Conservation (phyloP, 2,888 invertebrate genomes). For the Anodontia alba region DNA sequence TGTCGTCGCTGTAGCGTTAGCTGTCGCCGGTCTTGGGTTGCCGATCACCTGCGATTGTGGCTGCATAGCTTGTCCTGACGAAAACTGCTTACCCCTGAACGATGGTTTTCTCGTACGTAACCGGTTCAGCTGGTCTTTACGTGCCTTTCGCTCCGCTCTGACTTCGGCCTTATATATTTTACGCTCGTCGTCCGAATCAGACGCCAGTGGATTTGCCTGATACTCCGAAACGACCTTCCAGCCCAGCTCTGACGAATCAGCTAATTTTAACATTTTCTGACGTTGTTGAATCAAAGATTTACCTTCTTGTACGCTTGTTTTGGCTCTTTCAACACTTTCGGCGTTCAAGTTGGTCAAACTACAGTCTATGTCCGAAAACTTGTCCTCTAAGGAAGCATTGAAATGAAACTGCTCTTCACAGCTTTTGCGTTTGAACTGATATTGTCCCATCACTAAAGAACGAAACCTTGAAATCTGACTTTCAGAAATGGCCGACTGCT, state of each 20-base stretch:
- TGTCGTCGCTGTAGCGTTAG: background rate
- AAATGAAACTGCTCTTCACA: slow-evolving; percentile 13
- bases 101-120: background rate
- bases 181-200: background rate
- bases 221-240: background rate
- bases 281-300: background rate
- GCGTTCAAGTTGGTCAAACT: slow-evolving; percentile 6
- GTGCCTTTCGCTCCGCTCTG: background rate
- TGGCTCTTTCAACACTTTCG: background rate
- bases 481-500: slow-evolving; percentile 3
- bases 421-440: slow-evolving; percentile 11
- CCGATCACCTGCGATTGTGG: background rate
- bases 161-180: background rate
- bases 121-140: background rate
- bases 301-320: background rate
- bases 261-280: background rate
- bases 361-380: slow-evolving; percentile 6
- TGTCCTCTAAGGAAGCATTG: background rate
- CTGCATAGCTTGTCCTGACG: background rate
- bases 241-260: background rate
- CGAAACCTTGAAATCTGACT: background rate
- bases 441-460: background rate
- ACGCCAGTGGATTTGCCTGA: background rate
- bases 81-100: background rate
- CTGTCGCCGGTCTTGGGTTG: background rate